Evolutionary conservation across 1,140 invertebrate genomes (phyloP).

Genomic region (Euura lappo): DNA sequence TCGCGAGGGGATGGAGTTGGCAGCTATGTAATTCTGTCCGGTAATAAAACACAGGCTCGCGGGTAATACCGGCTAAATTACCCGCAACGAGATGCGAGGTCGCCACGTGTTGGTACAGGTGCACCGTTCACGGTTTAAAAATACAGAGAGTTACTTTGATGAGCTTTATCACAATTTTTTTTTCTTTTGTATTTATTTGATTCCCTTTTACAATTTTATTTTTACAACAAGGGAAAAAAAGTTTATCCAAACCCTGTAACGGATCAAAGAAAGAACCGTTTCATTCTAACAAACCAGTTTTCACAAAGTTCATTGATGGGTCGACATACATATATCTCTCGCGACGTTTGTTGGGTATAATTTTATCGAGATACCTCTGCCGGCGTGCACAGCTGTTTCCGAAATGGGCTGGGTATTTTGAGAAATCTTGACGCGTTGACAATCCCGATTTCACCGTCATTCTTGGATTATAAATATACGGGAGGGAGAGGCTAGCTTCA

Average conservation of each 20-base stretch:
- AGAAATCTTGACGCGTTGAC: neutral
- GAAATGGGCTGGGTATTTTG: neutral
- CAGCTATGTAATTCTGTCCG: slow-evolving; percentile 40
- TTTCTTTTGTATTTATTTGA: no score
- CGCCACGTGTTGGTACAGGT: slow-evolving; percentile 8
- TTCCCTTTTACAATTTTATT: no score
- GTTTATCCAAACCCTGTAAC: no score
- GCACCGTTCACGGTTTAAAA: slow-evolving; percentile 14
- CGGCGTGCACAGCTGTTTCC: no score
- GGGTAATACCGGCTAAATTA: slow-evolving; percentile 45
- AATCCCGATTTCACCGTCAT: neutral
- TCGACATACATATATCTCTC: no score
- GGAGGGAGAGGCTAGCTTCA: slow-evolving; percentile 27
- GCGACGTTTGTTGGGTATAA: no score
- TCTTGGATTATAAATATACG: neutral
- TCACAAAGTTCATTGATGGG: no score
- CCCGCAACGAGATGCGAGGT: slow-evolving; percentile 33
- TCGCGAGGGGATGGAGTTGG: slow-evolving; percentile 26
- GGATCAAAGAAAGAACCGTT: no score
- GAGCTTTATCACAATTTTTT: no score
- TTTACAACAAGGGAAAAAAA: no score
- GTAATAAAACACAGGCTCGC: slow-evolving; percentile 46
- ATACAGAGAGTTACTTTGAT: neutral
- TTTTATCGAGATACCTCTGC: no score
- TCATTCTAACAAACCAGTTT: no score